Evolutionary conservation across 1,140 invertebrate species (phyloP), one percentile per base, ranked within the genome.

Genomic region (Tetramorium alpestre): DNA sequence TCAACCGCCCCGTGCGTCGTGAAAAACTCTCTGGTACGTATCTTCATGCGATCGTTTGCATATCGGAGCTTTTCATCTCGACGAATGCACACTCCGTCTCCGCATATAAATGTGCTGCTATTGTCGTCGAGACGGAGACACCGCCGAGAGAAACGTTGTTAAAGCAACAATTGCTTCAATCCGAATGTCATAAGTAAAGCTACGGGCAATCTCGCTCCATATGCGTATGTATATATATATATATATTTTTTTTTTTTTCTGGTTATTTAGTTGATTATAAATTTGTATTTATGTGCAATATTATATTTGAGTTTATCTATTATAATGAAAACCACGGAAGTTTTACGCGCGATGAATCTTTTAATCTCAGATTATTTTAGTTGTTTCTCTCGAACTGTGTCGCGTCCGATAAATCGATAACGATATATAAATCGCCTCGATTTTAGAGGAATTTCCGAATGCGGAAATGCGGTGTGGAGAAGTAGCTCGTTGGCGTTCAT

Each of bases 31-130:
- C n/a, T n/a, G 25, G 67, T 72, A 22, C 51, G 54, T 75, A 49
- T 82, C 51, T 82, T 44, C 62, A 22, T 56, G 38, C 38, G 78
- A 82, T 82, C 67, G 54, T 82, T 82, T 73, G 80, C 80, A 73
- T 82, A 73, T 73, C 69, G 69, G 51, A 58, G 38, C 25, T 58
- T 56, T 72, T 72, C 78, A 72, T 82, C 65, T 41, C 51, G 51
- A 72, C 51, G 65, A 72, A 82, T 72, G 51, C 47, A 80, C 25
- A 18, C 38, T 44, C 10, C 38, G 65, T 72, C 51, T 44, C 51
- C 22, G 64, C 51, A 58, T 60, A 72, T 58, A 72, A 80, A 80
- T 67, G 76, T 47, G 18, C 78, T 11, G 49, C 51, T 82, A 47
- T 82, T 73, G 54, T 82, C 54, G 18, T 22, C 18, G 38, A 58